Base-by-base conservation (phyloP, 2,113 vertebrate genomes). In the Zosterops pallidus region DNA sequence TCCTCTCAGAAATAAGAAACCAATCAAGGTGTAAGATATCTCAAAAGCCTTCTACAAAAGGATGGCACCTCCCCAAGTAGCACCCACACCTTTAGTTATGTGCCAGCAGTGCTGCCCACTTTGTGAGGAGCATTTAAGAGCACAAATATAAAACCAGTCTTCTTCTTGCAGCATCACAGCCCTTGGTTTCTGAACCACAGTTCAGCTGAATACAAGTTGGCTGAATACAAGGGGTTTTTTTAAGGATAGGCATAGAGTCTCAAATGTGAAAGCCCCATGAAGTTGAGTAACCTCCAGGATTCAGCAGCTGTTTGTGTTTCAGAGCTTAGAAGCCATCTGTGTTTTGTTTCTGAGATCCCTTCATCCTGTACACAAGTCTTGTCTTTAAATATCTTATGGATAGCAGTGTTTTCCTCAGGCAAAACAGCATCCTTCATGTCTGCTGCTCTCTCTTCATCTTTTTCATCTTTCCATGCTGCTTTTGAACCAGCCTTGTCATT, bases 231-330 rank as follows among this genome's bases (percentile, higher is more conserved):
- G 21, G 12, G 9, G 3, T 47, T 89, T 42, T 57, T 88, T 63
- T 44, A 52, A 79, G 57, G 60, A 68, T 35, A 96, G 86, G 72
- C 91, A 86, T 3, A 75, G 14, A 83, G 52, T 26, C 44, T 78
- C 80, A 67, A 92, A 92, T 47, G 47, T 33, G 29, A 96, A 89
- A 87, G 74, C 87, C 31, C 65, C 24, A 25, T 16, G 31, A 93
- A 95, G 92, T 81, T 95, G 94, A 96, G 89, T 94, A 96, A 94
- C 91, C 94, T 97, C 92, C 92, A 91, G 80, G 35, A 97, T 89
- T 77, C 92, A 86, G 92, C 95, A 97, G 95, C 95, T 97, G 96
- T 97, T 97, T 97, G 94, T 83, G 57, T 93, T 97, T 93, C n/a
- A 20, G 89, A 93, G 91, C 92, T 90, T 47, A 95, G 69, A 93